Base-by-base conservation (phyloP, 2,888 invertebrate genomes). In the Sinhomidia bicolor region DNA sequence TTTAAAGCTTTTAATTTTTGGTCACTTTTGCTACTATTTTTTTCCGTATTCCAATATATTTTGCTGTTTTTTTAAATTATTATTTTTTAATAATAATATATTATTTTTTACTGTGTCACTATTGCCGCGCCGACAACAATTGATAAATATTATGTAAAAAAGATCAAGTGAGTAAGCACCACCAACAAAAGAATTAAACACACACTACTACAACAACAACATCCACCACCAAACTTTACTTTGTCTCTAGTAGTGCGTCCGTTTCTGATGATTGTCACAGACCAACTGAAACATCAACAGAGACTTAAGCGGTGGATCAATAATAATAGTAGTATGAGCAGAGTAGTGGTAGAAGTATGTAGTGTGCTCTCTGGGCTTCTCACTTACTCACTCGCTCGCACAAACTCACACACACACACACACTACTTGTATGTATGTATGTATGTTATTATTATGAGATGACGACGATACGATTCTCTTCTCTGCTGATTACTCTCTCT, bases 201-300 rank as follows among this genome's bases (percentile, higher is more conserved):
- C 62, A 10, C 71, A 71, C 14, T 32, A 57, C n/a, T n/a, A 20
- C 7, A 41, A 7, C 14, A 71, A 9, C 36, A 41, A 14, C 20
- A 9, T 10, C 6, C 51, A 29, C 51, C n/a, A 29, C 51, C n/a
- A 76, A 9, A 41, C 32, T 14, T 23, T 20, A 12, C 26, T 76
- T 36, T 41, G 26, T 76, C n/a, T 51, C 44, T n/a, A 20, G 4
- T 3, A 26, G 4, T 76, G 29, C 88, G 88, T 88, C 88, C 78
- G 88, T 83, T 88, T 78, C 78, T 57, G 44, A 41, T 88, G 88
- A 88, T 88, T 88, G 88, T 88, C 88, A 88, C 88, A 82, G 47
- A 82, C 62, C 68, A 62, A 88, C 88, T 88, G 82, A 87, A 80
- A 71, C 86, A 65, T 81, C 57, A 79, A 82, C 79, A 81, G 76